Conservation (phyloP, 2,797 vertebrate genomes). For the Acanthurus leucopareius region DNA sequence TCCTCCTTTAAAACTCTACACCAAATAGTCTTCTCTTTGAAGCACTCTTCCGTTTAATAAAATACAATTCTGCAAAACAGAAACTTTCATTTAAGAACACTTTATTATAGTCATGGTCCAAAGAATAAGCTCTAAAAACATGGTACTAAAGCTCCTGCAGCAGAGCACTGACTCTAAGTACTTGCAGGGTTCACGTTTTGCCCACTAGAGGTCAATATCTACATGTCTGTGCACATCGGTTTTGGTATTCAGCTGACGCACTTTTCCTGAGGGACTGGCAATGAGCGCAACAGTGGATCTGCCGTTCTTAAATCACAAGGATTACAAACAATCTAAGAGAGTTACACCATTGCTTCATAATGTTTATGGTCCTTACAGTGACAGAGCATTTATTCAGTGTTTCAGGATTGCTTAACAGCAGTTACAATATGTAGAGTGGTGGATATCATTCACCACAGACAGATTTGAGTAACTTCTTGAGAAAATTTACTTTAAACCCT, state of each 20-base stretch:
- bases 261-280: constrained; percentile 1
- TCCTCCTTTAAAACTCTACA: background rate
- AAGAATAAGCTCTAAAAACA: background rate
- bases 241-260: background rate
- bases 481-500: background rate
- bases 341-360: background rate
- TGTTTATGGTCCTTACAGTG: background rate
- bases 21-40: background rate
- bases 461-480: background rate
- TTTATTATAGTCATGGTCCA: background rate
- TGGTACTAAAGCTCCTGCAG: background rate
- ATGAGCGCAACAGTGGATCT: background rate
- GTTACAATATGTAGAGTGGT: background rate
- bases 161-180: background rate
- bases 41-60: background rate
- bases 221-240: constrained; percentile 4
- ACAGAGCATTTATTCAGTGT: background rate
- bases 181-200: constrained; percentile 18
- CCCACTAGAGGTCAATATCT: constrained; percentile 70
- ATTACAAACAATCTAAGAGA: constrained; percentile 19
- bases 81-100: too few species aligned
- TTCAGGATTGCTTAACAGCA: background rate
- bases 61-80: background rate
- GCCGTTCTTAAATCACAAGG: constrained; percentile 28
- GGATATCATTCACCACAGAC: background rate